Evolutionary conservation across 2,797 vertebrate genomes (phyloP).

Genomic region (Aphelocoma californica): DNA sequence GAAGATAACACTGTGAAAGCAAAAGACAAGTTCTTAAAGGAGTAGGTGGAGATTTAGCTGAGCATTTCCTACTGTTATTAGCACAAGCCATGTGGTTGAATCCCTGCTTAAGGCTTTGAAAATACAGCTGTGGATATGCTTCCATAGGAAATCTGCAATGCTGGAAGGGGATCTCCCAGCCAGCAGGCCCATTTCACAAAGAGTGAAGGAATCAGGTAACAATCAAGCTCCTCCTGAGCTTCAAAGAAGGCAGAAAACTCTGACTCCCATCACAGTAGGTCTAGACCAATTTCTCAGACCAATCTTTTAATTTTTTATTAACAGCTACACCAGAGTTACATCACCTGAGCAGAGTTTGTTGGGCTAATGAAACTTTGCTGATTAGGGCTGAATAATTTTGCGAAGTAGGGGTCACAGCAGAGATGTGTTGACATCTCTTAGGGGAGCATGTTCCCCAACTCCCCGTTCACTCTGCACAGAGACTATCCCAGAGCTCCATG

Average conservation of each 20-base stretch:
- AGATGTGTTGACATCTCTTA: neutral
- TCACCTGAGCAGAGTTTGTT: neutral
- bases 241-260: neutral
- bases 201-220: neutral
- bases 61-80: neutral
- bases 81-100: neutral
- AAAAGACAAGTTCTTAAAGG: neutral
- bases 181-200: neutral
- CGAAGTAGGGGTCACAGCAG: neutral
- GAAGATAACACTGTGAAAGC: neutral
- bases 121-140: neutral
- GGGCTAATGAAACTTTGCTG: neutral
- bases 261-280: neutral
- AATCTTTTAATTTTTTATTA: neutral
- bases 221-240: neutral
- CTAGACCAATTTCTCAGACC: neutral
- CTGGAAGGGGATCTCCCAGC: neutral
- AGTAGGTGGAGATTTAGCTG: neutral
- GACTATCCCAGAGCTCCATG: neutral
- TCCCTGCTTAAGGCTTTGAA: neutral
- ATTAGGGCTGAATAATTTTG: neutral
- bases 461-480: neutral
- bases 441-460: neutral
- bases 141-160: neutral
- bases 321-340: neutral